Conservation (phyloP, 2,113 vertebrate species). For the Anser cygnoides region DNA sequence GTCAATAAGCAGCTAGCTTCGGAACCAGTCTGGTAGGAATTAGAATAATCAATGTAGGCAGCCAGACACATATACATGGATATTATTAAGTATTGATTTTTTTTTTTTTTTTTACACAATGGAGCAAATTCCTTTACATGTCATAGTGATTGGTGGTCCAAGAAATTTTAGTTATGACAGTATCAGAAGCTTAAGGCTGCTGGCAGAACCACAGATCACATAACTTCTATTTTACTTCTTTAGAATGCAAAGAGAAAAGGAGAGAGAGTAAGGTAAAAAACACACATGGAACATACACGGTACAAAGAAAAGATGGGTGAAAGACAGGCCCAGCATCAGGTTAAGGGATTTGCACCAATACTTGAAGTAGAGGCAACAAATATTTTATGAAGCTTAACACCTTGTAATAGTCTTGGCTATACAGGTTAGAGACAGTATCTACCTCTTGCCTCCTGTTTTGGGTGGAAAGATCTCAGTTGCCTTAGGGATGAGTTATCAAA, state of each 20-base stretch:
- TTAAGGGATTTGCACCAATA: not conserved
- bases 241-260: not conserved
- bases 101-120: not conserved
- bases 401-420: not conserved
- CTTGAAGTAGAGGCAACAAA: not conserved
- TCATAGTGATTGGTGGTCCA: not conserved
- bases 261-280: not conserved
- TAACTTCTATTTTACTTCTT: not conserved
- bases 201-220: not conserved
- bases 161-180: not conserved
- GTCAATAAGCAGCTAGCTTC: not conserved
- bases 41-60: not conserved
- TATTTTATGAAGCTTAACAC: not conserved
- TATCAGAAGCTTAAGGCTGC: not conserved
- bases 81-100: not conserved
- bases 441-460: not conserved
- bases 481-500: not conserved
- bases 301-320: not conserved
- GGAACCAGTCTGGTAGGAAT: not conserved
- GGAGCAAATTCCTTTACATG: not conserved
- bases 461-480: not conserved
- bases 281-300: not conserved
- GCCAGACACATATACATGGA: not conserved
- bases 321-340: not conserved
- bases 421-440: not conserved